Base-by-base conservation (phyloP, 2,888 invertebrate genomes). In the Drosophila yooni region DNA sequence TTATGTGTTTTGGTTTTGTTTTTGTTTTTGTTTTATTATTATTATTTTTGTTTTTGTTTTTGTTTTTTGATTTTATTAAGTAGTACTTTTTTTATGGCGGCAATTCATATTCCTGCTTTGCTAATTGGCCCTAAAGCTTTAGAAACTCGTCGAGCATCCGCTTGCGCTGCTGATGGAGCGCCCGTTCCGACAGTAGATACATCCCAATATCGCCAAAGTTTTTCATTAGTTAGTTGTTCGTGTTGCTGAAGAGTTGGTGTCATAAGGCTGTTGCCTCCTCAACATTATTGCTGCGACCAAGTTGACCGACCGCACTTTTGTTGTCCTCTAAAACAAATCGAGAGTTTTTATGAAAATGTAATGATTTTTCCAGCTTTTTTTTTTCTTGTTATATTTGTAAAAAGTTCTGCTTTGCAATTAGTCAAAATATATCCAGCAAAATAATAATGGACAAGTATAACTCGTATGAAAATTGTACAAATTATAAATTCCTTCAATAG, bases 231-330 rank as follows among this genome's bases (percentile, higher is more conserved):
- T 92, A 92, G 90, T 93, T 92, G 74, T 91, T 92, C 56, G 90
- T 86, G 71, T 85, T 92, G 70, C 83, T 92, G 77, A 93, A 93
- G 62, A 93, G 91, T 79, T 93, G 93, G 82, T 93, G 92, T 93
- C 93, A 93, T 93, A 93, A 93, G 58, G 92, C 91, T 72, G 92
- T 90, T 60, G 92, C 84, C 76, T 92, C 91, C 78, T 91, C 91
- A 25, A 87, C 80, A 68, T 90, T 92, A 58, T 79, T 91, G 81
- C 84, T 83, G 62, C 91, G 90, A 29, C 83, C 84, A 53, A 87
- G 70, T 63, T 76, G 53, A 25, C 87, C 81, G 72, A 83, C 54
- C 52, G 82, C 34, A 33, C 76, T 54, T 61, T 91, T 83, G 58
- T 81, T 89, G 46, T 92, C 92, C 67, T 92, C 91, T 91, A 70